Conservation (phyloP, 2,113 vertebrate species). For the Taurulus bubalis region DNA sequence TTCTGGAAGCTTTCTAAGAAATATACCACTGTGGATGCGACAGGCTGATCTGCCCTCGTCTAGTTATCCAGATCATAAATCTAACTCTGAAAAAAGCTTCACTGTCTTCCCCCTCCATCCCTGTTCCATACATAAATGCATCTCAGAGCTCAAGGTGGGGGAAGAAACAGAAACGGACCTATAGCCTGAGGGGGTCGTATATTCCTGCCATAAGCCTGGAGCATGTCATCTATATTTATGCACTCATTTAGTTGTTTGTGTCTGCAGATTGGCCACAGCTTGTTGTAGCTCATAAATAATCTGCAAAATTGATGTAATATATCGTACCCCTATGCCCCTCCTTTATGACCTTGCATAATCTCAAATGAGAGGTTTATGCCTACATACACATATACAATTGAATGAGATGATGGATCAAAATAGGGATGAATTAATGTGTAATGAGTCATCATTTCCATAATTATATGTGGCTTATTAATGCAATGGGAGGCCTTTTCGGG, state of each 20-base stretch:
- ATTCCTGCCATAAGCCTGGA: conserved; percentile 66
- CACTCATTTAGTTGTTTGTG: conserved; percentile 73
- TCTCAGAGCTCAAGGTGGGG: conserved; percentile 53
- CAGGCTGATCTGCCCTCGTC: conserved; percentile 47
- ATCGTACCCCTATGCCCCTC: conserved; percentile 11
- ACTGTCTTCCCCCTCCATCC: background rate
- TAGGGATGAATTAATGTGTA: conserved; percentile 28
- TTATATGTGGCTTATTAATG: conserved; percentile 11
- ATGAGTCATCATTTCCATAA: conserved; percentile 11
- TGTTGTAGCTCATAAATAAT: conserved; percentile 62
- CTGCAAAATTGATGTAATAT: conserved; percentile 62
- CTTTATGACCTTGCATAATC: conserved; percentile 35
- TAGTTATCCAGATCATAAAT: conserved; percentile 60
- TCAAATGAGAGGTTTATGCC: conserved; percentile 44
- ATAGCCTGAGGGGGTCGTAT: conserved; percentile 62
- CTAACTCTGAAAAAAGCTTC: conserved; percentile 6
- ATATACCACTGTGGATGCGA: conserved; percentile 30
- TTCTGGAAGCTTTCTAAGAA: conserved; percentile 16
- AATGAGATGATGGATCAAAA: conserved; percentile 8
- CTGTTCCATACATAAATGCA: conserved; percentile 35
- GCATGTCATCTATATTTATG: conserved; percentile 76
- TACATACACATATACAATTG: background rate
- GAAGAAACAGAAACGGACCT: conserved; percentile 49
- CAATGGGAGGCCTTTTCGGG: background rate
- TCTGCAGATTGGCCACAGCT: conserved; percentile 61